A percentile compares a stretch with the other conserved stretches of the same genome.
These are phyloP conservation scores for Aphelinus certus DNA, from an alignment of 1,140 invertebrate genomes.

Conservation along the genomic window DNA sequence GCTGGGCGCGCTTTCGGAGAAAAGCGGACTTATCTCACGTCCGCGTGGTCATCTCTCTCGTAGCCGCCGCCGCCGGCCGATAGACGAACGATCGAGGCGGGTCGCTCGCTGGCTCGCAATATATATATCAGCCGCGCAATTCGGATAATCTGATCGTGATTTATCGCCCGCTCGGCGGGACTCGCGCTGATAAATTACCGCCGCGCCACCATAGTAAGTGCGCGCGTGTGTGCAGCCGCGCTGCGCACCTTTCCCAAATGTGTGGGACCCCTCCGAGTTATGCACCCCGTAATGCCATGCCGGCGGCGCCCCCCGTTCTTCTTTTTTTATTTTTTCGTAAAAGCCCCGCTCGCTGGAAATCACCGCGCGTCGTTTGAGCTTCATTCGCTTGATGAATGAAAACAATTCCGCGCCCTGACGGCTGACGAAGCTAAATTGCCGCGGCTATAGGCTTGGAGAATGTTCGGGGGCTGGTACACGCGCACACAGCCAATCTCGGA, in stretches of 20 bases:
- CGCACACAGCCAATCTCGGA: no score
- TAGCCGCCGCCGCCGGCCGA: no score
- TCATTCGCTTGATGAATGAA: conserved; percentile 17
- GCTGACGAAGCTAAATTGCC: no score
- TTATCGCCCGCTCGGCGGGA: conserved; percentile 37
- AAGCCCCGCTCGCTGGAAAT: not conserved
- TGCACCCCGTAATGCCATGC: not conserved
- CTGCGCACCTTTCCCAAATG: conserved; percentile 24
- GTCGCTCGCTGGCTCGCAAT: no score
- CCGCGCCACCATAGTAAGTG: conserved; percentile 6
- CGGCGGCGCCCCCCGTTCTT: no score
- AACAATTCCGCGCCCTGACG: not conserved
- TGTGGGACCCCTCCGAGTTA: conserved; percentile 11
- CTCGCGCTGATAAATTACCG: conserved; percentile 44
- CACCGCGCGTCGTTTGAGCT: not conserved
- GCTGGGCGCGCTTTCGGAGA: no score
- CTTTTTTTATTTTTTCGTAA: no score
- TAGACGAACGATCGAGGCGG: no score
- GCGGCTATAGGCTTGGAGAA: no score
- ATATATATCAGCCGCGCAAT: conserved; percentile 25
- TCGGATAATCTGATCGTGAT: conserved; percentile 46
- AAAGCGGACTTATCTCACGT: no score
- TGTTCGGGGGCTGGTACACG: no score
- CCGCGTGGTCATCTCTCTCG: no score
- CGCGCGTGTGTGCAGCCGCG: not conserved